Conservation (phyloP, 1,140 invertebrate genomes). For the Antheraea pernyi region DNA sequence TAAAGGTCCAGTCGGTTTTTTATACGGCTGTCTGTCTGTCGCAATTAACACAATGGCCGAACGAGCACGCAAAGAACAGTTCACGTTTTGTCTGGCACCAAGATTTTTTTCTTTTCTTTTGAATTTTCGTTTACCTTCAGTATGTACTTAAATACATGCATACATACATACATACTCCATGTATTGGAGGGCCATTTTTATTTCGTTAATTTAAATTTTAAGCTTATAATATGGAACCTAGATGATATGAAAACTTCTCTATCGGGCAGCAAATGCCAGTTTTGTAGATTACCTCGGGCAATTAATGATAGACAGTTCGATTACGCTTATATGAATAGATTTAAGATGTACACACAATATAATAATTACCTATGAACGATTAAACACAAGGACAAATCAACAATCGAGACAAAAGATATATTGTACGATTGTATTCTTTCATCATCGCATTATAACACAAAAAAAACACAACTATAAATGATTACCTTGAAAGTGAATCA, state of each 20-base stretch:
- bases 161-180: neutral
- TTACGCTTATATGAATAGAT: neutral
- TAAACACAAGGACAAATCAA: neutral
- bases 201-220: no score
- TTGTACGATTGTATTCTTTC: neutral
- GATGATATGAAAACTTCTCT: no score
- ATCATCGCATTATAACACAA: neutral
- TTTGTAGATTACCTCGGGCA: no score
- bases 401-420: neutral
- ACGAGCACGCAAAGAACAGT: constrained; percentile 16
- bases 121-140: neutral
- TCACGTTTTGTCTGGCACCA: neutral
- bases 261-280: no score
- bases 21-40: constrained; percentile 26
- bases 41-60: constrained; percentile 40
- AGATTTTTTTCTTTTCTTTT: neutral
- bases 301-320: no score
- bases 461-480: neutral
- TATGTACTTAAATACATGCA: no score
- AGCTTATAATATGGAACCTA: no score
- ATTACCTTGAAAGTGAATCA: neutral
- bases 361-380: neutral
- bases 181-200: no score
- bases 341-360: neutral
- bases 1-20: constrained; percentile 35